phyloP scores from a whole-genome alignment of 2,113 vertebrate genomes.

The Garra rufa region DNA sequence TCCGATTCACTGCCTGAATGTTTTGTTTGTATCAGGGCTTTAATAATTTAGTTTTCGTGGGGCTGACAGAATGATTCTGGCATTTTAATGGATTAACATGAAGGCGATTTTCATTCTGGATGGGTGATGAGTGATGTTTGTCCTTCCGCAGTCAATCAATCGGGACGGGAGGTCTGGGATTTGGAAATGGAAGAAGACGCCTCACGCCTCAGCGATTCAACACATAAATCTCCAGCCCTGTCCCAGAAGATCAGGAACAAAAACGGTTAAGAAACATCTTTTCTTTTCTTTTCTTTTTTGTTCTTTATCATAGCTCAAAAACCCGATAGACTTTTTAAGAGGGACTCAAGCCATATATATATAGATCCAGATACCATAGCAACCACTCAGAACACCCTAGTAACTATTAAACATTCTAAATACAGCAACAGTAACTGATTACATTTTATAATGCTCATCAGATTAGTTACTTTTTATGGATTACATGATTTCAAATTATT shows the following conservation, averaged over 20 bases:
- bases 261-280: background rate
- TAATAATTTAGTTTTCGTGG: background rate
- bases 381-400: too few relatives aligned
- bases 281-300: background rate
- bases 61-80: constrained; percentile 16
- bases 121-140: background rate
- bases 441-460: too few relatives aligned
- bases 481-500: too few relatives aligned
- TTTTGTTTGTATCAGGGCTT: background rate
- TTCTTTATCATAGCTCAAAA: background rate
- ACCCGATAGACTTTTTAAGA: background rate
- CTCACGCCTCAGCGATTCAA: background rate
- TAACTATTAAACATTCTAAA: too few relatives aligned
- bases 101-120: constrained; percentile 10
- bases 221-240: background rate
- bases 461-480: too few relatives aligned
- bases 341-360: background rate
- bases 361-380: too few relatives aligned
- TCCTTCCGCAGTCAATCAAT: constrained; percentile 36
- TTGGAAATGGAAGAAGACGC: background rate
- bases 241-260: background rate
- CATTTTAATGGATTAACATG: constrained; percentile 32
- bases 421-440: too few relatives aligned
- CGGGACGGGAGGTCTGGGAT: background rate
- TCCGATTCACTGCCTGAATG: background rate